Evolutionary conservation across 2,888 invertebrate genomes (phyloP).

Genomic region (Philereme transversata): DNA sequence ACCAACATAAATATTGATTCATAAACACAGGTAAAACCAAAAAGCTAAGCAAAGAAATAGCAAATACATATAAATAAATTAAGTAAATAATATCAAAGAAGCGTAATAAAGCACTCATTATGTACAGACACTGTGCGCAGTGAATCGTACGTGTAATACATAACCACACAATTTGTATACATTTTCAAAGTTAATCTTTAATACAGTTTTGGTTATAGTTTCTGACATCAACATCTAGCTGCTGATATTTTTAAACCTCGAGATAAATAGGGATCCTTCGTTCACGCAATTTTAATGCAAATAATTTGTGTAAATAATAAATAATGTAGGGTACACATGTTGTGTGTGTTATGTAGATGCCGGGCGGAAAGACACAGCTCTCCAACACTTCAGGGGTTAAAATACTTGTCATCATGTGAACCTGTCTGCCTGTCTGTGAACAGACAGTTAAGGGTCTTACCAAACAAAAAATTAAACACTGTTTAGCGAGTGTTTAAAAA

Average conservation of each 20-base stretch:
- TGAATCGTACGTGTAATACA: constrained; percentile 1
- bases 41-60: constrained; percentile 52
- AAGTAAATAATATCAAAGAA: constrained; percentile 71
- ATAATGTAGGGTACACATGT: no score
- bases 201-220: no score
- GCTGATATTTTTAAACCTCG: no score
- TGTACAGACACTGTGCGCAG: constrained; percentile 56
- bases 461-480: no score
- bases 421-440: no score
- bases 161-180: constrained; percentile 5
- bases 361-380: no score
- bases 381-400: no score
- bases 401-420: no score
- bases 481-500: no score
- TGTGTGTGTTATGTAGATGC: not conserved
- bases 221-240: no score
- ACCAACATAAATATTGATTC: constrained; percentile 21
- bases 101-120: constrained; percentile 79
- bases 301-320: not conserved
- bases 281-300: not conserved
- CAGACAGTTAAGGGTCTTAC: no score
- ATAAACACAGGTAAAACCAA: constrained; percentile 42
- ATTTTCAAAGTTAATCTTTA: not conserved
- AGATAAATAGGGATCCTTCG: no score
- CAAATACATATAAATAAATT: constrained; percentile 51